These are phyloP conservation scores for Rhadinocentrus ornatus DNA, from an alignment of 2,797 vertebrate species.

Conservation along the genomic window DNA sequence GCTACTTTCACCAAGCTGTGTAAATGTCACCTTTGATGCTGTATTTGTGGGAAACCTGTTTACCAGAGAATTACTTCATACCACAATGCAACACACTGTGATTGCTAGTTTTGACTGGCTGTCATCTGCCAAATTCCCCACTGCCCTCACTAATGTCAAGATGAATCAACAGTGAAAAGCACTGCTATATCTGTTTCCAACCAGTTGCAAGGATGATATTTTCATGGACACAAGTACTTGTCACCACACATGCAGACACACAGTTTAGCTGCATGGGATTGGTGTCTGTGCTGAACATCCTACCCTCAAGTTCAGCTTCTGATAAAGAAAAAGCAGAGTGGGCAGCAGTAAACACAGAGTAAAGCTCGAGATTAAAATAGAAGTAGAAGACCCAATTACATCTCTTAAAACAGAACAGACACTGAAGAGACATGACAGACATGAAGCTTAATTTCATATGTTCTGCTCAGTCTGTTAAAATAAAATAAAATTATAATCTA, in stretches of 20 bases:
- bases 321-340: slow-evolving; percentile 19
- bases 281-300: background rate
- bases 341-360: slow-evolving; percentile 7
- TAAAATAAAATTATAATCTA: background rate
- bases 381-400: slow-evolving; percentile 46
- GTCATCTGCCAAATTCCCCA: slow-evolving; percentile 18
- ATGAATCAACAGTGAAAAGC: slow-evolving; percentile 24
- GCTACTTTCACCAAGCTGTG: background rate
- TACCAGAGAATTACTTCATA: background rate
- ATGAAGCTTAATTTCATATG: background rate
- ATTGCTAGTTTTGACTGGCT: background rate
- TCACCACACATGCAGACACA: no score
- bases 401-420: slow-evolving; percentile 45
- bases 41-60: background rate
- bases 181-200: slow-evolving; percentile 36
- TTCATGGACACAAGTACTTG: slow-evolving; percentile 2
- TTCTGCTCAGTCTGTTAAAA: background rate
- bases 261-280: slow-evolving; percentile 1
- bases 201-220: slow-evolving; percentile 5
- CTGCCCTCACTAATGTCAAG: slow-evolving; percentile 23
- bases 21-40: background rate
- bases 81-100: background rate
- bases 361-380: slow-evolving; percentile 50
- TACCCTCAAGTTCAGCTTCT: background rate
- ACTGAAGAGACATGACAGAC: slow-evolving; percentile 1